Base-by-base conservation (phyloP, 2,113 vertebrate species). In the Rousettus leschenaultii region DNA sequence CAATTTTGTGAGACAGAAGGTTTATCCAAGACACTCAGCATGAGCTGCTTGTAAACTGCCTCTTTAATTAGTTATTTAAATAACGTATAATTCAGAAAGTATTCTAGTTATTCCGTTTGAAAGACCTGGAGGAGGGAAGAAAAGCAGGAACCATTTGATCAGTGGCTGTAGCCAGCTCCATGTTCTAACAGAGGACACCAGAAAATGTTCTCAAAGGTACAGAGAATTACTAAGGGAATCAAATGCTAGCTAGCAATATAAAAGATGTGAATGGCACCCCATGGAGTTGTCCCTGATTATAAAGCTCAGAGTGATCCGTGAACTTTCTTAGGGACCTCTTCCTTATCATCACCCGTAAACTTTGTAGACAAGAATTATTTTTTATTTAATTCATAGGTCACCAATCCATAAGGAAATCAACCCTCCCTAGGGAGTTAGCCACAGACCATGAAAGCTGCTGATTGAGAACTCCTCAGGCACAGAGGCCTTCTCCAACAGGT, bases 41-140 rank as follows among this genome's bases (percentile, higher is more conserved):
- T 35, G 40, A 77, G 33, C n/a, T 66, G 51, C 66, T 84, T 77
- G 83, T 9, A 40, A 80, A 95, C 3, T 90, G 80, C 57, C 53
- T 90, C 75, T 53, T 78, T 19, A 90, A 71, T n/a, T 18, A 95
- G 28, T 93, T 92, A 70, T 90, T 65, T 82, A 2, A 30, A 85
- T 65, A 95, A 93, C 57, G 91, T 78, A 85, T 70, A 87, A 95
- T 91, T 88, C 66, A 86, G 92, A 75, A 96, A 92, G 51, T 61
- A 85, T 16, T 80, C 63, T 89, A 86, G 38, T 11, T 0, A 11
- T 15, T 65, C 68, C 84, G 63, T 57, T 63, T 96, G 10, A 28
- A 95, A 97, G 73, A 53, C 18, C 30, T 85, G 24, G 13, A 82
- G 33, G 12, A 92, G 22, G 18, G 11, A 91, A 78, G 70, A n/a